Percentiles rank a stretch among this genome's conserved stretches.
Evolutionary conservation across 2,797 vertebrate genomes (phyloP).

Genomic region (Eulemur rubriventer): DNA sequence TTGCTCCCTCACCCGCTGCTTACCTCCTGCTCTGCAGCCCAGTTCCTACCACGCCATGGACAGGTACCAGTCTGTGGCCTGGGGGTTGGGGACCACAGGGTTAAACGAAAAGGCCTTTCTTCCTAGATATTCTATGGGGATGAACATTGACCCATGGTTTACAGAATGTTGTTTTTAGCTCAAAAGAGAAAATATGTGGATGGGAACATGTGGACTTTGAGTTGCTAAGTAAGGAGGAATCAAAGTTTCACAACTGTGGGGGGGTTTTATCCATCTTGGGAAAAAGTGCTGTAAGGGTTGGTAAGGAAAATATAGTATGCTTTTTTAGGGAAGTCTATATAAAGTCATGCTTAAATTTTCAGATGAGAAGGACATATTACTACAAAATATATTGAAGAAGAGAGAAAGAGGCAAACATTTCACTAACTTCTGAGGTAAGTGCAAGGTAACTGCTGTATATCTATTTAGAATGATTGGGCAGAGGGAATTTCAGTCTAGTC

Average conservation of each 20-base stretch:
- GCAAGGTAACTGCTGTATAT: not conserved
- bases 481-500: not conserved
- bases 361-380: not conserved
- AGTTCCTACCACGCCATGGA: no score
- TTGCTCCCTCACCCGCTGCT: no score
- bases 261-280: not conserved
- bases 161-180: not conserved
- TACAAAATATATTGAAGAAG: not conserved
- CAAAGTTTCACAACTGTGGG: not conserved
- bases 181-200: constrained; percentile 7
- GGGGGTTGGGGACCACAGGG: no score
- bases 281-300: not conserved
- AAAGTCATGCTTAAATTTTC: not conserved
- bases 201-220: not conserved
- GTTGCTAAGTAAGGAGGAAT: not conserved
- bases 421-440: not conserved
- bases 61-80: no score
- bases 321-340: not conserved
- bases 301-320: not conserved
- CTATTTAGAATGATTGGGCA: not conserved
- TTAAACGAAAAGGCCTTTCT: not conserved
- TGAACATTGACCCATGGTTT: not conserved
- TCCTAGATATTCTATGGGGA: not conserved
- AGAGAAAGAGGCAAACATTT: not conserved
- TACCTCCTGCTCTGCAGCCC: no score